Percentiles rank a stretch among this genome's conserved stretches.
Conservation (phyloP, 2,113 vertebrate genomes). For the Tachycineta bicolor region DNA sequence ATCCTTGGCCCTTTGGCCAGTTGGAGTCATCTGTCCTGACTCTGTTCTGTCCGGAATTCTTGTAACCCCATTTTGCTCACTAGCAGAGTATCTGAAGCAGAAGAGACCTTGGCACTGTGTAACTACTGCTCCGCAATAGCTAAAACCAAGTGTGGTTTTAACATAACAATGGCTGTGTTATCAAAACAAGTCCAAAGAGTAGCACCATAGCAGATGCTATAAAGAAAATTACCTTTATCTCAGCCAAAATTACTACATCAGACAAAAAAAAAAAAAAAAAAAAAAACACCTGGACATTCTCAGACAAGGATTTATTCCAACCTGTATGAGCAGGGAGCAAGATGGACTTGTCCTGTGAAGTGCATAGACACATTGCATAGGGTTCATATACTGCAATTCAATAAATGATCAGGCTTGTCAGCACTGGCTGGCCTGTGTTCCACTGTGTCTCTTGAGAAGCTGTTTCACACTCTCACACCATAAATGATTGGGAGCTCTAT, state of each 20-base stretch:
- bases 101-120: background rate
- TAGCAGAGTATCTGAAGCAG: background rate
- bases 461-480: background rate
- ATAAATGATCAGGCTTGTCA: background rate
- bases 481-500: background rate
- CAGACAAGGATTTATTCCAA: background rate
- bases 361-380: background rate
- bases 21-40: background rate
- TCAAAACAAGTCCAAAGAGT: background rate
- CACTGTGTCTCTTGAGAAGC: background rate
- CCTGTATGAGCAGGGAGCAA: background rate
- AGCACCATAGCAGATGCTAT: background rate
- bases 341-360: background rate
- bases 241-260: background rate
- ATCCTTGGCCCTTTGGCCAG: accelerated
- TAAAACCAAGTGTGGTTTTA: background rate
- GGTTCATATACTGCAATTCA: background rate
- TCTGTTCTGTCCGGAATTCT: background rate
- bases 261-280: background rate
- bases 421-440: background rate
- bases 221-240: background rate
- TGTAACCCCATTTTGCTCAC: accelerated
- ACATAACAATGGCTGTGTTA: background rate
- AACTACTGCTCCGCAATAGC: background rate
- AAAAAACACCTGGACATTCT: background rate